Evolutionary conservation across 2,888 invertebrate species (phyloP).

Genomic region (Ennomos quercinarius): DNA sequence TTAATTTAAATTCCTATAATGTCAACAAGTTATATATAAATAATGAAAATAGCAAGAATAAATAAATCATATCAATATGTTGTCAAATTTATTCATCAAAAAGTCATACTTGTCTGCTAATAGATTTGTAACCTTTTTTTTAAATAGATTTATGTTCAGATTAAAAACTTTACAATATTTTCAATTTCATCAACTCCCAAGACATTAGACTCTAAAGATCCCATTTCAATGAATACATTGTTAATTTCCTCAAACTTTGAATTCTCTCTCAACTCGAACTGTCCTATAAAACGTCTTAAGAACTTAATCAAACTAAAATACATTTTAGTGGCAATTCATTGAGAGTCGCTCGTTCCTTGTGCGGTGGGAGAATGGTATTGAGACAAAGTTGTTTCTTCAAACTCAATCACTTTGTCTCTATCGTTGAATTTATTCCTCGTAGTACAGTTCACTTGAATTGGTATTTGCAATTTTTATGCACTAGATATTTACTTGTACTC

Average conservation of each 20-base stretch:
- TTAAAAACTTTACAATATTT: not conserved
- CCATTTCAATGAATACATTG: slow-evolving; percentile 20
- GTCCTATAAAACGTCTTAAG: slow-evolving; percentile 47
- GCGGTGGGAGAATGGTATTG: slow-evolving; percentile 53
- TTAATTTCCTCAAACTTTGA: slow-evolving; percentile 29
- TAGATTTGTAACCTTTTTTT: too few species aligned
- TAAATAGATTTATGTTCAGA: too few species aligned
- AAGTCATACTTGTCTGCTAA: too few species aligned
- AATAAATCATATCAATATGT: too few species aligned
- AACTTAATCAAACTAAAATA: slow-evolving; percentile 62
- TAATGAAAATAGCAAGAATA: too few species aligned
- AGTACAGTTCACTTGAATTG: slow-evolving; percentile 38
- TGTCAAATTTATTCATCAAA: too few species aligned
- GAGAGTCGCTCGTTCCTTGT: slow-evolving; percentile 40
- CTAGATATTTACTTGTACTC: too few species aligned
- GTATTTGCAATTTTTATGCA: slow-evolving; percentile 10
- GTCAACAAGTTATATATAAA: too few species aligned
- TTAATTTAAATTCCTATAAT: too few species aligned
- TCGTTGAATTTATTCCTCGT: slow-evolving; percentile 43
- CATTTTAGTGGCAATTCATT: slow-evolving; percentile 47
- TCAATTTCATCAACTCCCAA: not conserved
- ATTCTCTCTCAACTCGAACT: slow-evolving; percentile 27
- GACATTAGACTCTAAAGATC: slow-evolving; percentile 11
- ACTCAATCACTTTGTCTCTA: slow-evolving; percentile 75
- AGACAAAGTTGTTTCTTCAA: slow-evolving; percentile 72